A percentile compares a stretch with the other conserved stretches of the same genome.
Conservation (phyloP, 2,797 vertebrate species). For the Spondyliosoma cantharus region DNA sequence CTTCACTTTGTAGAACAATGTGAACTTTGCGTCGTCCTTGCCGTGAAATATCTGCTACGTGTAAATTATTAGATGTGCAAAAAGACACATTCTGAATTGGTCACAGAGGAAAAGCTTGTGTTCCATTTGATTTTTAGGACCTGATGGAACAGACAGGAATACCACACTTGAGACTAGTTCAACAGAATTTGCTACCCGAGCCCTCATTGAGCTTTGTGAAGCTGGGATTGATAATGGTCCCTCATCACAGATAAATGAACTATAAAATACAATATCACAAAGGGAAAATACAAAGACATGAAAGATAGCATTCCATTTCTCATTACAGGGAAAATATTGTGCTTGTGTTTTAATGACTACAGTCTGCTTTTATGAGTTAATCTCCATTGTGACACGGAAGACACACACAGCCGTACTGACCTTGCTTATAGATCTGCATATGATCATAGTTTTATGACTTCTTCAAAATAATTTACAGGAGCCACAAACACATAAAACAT, state of each 20-base stretch:
- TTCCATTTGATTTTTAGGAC: constrained; percentile 52
- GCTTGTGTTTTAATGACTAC: constrained; percentile 52
- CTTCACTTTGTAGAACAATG: not conserved
- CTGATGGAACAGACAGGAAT: constrained; percentile 53
- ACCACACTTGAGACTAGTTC: constrained; percentile 64
- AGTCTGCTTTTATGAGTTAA: constrained; percentile 44
- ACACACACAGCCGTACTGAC: constrained; percentile 5
- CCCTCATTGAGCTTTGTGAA: constrained; percentile 48
- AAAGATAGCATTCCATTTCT: constrained; percentile 53
- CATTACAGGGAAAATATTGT: constrained; percentile 52
- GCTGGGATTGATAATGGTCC: constrained; percentile 56
- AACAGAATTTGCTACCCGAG: constrained; percentile 35
- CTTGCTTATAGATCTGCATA: constrained; percentile 19
- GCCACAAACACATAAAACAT: constrained; percentile 1
- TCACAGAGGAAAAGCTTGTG: constrained; percentile 38
- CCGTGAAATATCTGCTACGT: constrained; percentile 5
- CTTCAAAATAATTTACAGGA: constrained; percentile 4
- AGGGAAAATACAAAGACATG: constrained; percentile 54
- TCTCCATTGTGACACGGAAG: constrained; percentile 20
- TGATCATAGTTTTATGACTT: constrained; percentile 4
- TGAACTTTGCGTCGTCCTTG: constrained; percentile 31
- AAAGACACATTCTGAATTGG: constrained; percentile 33
- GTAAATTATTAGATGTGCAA: constrained; percentile 38
- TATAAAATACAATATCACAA: constrained; percentile 63
- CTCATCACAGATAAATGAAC: constrained; percentile 61